A percentile compares a stretch with the other conserved stretches of the same genome.
Evolutionary conservation across 2,797 vertebrate species (phyloP).

Genomic region (Myotis findleyi): DNA sequence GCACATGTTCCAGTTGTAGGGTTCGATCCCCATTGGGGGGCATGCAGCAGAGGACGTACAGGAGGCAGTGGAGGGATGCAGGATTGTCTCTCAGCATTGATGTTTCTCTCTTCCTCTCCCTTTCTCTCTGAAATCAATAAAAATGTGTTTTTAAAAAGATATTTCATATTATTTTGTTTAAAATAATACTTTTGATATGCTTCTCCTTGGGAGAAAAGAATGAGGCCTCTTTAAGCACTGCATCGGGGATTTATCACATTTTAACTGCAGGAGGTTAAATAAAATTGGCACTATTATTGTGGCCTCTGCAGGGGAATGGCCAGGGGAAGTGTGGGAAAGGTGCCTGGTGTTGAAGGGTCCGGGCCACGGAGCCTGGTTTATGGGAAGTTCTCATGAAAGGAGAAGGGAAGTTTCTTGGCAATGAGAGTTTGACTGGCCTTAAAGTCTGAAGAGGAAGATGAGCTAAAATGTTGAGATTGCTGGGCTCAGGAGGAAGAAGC

Average conservation of each 20-base stretch:
- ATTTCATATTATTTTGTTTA: neutral
- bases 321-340: neutral
- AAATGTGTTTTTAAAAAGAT: neutral
- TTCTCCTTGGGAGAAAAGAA: neutral
- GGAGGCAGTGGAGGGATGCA: too few species aligned
- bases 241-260: neutral
- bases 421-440: neutral
- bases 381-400: neutral
- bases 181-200: neutral
- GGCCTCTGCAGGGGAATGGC: neutral
- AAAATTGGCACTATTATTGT: neutral
- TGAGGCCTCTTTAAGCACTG: neutral
- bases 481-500: neutral
- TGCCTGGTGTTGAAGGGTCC: neutral
- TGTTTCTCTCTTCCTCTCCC: neutral
- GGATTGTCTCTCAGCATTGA: neutral
- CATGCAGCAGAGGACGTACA: too few species aligned
- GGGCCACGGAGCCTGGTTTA: neutral
- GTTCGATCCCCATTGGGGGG: too few species aligned
- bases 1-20: too few species aligned
- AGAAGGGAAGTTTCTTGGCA: neutral
- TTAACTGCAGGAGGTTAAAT: neutral
- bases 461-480: neutral
- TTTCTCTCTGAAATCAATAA: neutral
- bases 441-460: neutral